Conservation (phyloP, 37 sponge, comb jelly and placozoan genomes). For the Trichoplax adhaerens region DNA sequence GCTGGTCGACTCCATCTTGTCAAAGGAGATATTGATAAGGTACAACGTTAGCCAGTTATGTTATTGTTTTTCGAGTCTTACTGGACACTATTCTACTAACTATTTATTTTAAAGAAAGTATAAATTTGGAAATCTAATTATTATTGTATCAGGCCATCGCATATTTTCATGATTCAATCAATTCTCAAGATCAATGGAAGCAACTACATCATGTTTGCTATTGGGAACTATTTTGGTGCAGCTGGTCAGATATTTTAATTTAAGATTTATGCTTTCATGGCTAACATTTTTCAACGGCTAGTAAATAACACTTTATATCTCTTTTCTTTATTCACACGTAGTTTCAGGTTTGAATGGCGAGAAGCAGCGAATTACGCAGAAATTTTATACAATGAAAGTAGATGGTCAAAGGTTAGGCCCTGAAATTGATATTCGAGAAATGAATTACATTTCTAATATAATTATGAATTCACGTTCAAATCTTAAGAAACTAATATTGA, state of each 20-base stretch:
- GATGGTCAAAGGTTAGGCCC: constrained; percentile 63
- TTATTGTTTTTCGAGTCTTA: too few relatives aligned
- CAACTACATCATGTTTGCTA: constrained; percentile 45
- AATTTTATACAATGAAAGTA: constrained; percentile 29
- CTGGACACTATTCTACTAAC: too few relatives aligned
- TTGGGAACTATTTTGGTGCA: constrained; percentile 66
- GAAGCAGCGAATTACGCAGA: constrained; percentile 39
- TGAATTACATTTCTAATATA: too few relatives aligned
- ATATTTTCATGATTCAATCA: constrained; percentile 13
- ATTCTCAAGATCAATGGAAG: constrained; percentile 30
- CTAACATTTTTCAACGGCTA: background rate
- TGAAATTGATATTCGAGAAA: background rate
- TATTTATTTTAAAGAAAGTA: too few relatives aligned
- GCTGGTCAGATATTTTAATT: constrained; percentile 27
- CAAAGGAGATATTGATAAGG: constrained; percentile 42
- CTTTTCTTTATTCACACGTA: constrained; percentile 4
- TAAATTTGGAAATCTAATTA: background rate
- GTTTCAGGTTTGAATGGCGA: constrained; percentile 43
- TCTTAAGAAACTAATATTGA: background rate
- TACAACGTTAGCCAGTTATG: constrained; percentile 3
- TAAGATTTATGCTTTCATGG: background rate
- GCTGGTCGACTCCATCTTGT: constrained; percentile 41
- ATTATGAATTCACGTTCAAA: background rate
- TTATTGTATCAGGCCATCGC: constrained; percentile 19
- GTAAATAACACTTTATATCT: background rate